Conservation (phyloP, 2,113 vertebrate species). For the Tiliqua scincoides region DNA sequence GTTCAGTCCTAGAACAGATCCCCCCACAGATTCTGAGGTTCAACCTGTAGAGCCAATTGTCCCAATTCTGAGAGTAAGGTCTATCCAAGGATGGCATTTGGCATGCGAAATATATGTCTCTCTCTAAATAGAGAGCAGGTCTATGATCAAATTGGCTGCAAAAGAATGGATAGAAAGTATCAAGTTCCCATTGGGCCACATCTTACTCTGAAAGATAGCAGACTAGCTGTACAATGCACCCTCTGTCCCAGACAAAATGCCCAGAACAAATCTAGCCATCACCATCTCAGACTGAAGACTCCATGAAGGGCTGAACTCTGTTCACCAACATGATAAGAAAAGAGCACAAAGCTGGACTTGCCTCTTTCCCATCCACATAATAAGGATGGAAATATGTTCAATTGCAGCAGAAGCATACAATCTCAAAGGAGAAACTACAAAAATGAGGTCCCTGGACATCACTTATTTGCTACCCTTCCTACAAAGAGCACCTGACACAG, state of each 20-base stretch:
- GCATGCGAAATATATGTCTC: neutral
- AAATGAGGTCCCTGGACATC: neutral
- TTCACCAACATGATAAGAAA: neutral
- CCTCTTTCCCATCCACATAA: too few relatives aligned
- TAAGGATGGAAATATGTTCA: neutral
- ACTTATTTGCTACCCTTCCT: too few relatives aligned
- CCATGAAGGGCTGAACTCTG: neutral
- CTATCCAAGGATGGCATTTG: neutral
- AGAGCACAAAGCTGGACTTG: too few relatives aligned
- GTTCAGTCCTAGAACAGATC: too few relatives aligned
- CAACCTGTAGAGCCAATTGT: neutral
- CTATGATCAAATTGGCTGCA: too few relatives aligned
- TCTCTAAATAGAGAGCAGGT: neutral
- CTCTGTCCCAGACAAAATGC: neutral
- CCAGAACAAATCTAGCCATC: neutral
- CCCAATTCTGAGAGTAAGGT: neutral
- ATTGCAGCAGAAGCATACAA: neutral
- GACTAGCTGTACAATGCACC: neutral
- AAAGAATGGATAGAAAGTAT: neutral
- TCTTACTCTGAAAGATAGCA: neutral
- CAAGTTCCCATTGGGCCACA: neutral
- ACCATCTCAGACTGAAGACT: neutral
- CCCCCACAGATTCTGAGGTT: too few relatives aligned
- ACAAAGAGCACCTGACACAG: too few relatives aligned
- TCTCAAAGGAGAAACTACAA: too few relatives aligned